phyloP scores from a whole-genome alignment of 2,797 vertebrate genomes.

The Ammospiza maritima region DNA sequence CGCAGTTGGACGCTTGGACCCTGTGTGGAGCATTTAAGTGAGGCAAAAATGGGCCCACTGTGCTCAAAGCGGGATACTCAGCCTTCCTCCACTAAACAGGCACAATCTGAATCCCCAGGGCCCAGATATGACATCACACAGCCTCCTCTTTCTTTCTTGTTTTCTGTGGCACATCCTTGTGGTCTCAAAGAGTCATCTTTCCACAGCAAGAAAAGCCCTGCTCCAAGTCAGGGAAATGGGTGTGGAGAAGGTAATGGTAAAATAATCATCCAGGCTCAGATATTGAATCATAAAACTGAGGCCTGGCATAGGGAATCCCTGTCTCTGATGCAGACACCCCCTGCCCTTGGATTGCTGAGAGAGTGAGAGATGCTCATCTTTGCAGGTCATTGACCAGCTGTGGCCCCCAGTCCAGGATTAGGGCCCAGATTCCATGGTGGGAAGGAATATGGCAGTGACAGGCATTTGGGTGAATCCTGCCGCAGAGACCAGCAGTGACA shows the following conservation, averaged over 20 bases:
- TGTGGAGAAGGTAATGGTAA: background rate
- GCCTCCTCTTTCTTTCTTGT: background rate
- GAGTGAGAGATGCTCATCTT: rapidly evolving
- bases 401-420: rapidly evolving
- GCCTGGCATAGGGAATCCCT: background rate
- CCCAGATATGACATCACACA: background rate
- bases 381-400: background rate
- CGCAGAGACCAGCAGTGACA: background rate
- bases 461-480: background rate
- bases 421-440: background rate
- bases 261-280: background rate
- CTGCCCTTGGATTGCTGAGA: background rate
- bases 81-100: background rate
- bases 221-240: background rate
- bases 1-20: background rate
- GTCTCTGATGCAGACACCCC: background rate
- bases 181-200: background rate
- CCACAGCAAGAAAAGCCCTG: rapidly evolving
- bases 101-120: background rate
- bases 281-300: background rate
- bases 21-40: background rate
- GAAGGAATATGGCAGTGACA: background rate
- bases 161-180: background rate
- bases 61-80: background rate
- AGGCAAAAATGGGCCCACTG: background rate